phyloP scores from a whole-genome alignment of 2,888 invertebrate species.

The Netelia fuscicornis region DNA sequence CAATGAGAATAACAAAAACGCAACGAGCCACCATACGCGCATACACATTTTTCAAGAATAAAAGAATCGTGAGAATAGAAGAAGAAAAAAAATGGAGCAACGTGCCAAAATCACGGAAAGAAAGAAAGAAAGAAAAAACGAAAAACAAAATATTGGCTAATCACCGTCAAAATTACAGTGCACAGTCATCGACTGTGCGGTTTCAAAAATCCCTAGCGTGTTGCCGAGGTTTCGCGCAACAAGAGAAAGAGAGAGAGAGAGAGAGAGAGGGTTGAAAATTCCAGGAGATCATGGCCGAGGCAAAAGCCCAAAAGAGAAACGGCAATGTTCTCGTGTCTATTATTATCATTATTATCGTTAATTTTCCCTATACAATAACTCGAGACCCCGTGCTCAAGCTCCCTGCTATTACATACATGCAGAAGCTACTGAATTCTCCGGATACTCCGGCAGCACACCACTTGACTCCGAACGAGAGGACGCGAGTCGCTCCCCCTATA shows the following conservation, averaged over 20 bases:
- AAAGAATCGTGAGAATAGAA: background rate
- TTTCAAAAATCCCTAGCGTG: background rate
- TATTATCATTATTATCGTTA: slow-evolving; percentile 2
- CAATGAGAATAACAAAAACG: background rate
- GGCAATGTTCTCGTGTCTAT: background rate
- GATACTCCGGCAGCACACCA: slow-evolving; percentile 47
- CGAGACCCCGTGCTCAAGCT: slow-evolving; percentile 23
- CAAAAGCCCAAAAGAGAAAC: slow-evolving; percentile 7
- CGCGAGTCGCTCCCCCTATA: background rate
- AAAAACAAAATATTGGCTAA: background rate
- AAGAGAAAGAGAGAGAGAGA: background rate
- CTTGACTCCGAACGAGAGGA: slow-evolving; percentile 49
- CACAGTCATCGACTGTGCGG: background rate
- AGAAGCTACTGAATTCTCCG: slow-evolving; percentile 38
- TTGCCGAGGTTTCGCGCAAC: background rate
- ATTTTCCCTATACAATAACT: slow-evolving; percentile 1
- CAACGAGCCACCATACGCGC: background rate
- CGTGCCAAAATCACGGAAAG: background rate
- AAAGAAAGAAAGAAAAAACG: background rate
- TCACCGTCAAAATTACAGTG: background rate
- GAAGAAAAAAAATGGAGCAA: background rate
- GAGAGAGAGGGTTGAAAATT: background rate
- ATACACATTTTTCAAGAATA: background rate
- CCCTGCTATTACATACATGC: slow-evolving; percentile 25
- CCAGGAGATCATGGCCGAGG: slow-evolving; percentile 1